Base-by-base conservation (phyloP, 2,888 invertebrate species). In the Xestobium rufovillosum region DNA sequence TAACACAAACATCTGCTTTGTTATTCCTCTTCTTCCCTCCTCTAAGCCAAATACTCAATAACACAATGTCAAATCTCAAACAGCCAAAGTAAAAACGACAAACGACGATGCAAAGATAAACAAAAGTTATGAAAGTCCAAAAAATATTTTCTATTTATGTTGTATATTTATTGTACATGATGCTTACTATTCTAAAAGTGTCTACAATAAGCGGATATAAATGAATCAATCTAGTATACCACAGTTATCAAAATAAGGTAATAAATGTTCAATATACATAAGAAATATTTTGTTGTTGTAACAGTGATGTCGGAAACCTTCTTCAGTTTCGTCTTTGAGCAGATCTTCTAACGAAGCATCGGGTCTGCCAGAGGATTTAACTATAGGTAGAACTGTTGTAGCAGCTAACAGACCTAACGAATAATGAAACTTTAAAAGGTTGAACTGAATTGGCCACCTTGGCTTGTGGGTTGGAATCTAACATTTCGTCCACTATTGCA, bases 261-360 rank as follows among this genome's bases (percentile, higher is more conserved):
- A 39, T n/a, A 57, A 47, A 37, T 52, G 48, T 37, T 55, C 50
- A 47, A 59, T 54, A 27, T 53, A 53, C 33, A 51, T 50, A 32
- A 49, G 51, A 39, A 56, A 61, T 15, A 48, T 36, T 14, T 59
- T 56, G 30, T 57, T 59, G 33, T 57, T 60, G 41, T 60, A 62
- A 14, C 55, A 56, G 31, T 58, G 55, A 39, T 58, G 46, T 11
- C 59, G 49, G 38, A 60, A 61, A 10, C 59, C 52, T 11, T 53
- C 51, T 15, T 48, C 42, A 14, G 48, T 48, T 17, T 50, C 53
- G 38, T 53, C 52, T 31, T 47, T 51, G 19, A 57, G 50, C 14
- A 61, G 44, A 39, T 56, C 49, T 27, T 60, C 60, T 42, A 61
- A 60, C 26, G 51, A 55, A 1, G 61, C 60, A 43, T 62, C 60